phyloP scores from a whole-genome alignment of 2,113 vertebrate genomes.

The Daubentonia madagascariensis region DNA sequence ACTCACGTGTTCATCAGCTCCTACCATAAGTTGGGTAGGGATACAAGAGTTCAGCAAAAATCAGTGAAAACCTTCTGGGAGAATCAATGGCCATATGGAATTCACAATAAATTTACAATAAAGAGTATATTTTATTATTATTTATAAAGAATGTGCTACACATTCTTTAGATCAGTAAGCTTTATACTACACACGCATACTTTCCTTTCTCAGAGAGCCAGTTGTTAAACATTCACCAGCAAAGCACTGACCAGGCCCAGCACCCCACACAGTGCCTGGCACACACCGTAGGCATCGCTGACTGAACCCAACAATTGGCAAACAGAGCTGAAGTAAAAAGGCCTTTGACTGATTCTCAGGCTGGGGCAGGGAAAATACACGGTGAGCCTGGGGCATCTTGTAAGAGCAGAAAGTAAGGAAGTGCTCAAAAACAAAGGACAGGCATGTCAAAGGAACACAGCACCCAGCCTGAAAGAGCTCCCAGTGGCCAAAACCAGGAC shows the following conservation, averaged over 20 bases:
- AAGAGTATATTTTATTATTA: not conserved
- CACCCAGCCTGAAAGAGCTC: not conserved
- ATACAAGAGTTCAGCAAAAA: rapidly evolving
- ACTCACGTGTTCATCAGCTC: rapidly evolving
- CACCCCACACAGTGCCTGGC: not conserved
- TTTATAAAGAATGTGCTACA: not conserved
- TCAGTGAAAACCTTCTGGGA: not conserved
- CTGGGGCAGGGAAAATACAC: not conserved
- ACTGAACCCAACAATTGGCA: not conserved
- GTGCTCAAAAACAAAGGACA: not conserved
- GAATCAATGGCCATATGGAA: rapidly evolving
- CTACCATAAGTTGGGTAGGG: not conserved
- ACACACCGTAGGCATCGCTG: rapidly evolving
- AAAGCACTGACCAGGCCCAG: too few relatives aligned
- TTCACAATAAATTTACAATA: not conserved
- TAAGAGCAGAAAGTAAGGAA: not conserved
- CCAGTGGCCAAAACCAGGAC: not conserved
- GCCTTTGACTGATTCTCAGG: not conserved
- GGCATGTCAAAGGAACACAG: not conserved
- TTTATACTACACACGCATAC: not conserved
- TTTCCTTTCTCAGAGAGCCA: not conserved
- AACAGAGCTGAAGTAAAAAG: not conserved
- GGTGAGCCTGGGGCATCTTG: not conserved
- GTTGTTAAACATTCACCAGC: not conserved
- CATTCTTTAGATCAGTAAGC: not conserved